A percentile compares a stretch with the other conserved stretches of the same genome.
Conservation (phyloP, 2,888 invertebrate species). For the Agrotis exclamationis region DNA sequence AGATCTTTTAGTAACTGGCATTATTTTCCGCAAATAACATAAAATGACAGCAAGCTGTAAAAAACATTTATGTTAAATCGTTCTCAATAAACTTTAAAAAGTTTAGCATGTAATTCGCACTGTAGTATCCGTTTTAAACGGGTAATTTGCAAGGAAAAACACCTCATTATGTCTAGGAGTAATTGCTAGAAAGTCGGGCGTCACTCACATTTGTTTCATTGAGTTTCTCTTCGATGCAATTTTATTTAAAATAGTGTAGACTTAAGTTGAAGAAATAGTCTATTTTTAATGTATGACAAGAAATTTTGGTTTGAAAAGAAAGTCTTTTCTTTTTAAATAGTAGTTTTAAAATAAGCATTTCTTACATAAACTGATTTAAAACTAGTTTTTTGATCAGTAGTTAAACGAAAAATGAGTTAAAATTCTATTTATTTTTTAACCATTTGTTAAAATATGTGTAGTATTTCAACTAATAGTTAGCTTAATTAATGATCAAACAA, state of each 20-base stretch:
- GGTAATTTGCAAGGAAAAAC: conserved; percentile 69
- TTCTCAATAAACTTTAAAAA: conserved; percentile 34
- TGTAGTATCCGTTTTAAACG: conserved; percentile 40
- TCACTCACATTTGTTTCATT: conserved; percentile 64
- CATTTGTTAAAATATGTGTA: too few relatives aligned
- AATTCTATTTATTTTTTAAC: too few relatives aligned
- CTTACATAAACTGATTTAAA: too few relatives aligned
- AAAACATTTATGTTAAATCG: conserved; percentile 25
- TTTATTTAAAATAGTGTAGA: conserved; percentile 32
- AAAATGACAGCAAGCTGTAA: conserved; percentile 12
- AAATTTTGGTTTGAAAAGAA: not conserved
- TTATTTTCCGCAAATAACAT: not conserved
- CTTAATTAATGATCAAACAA: too few relatives aligned
- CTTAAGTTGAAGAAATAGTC: not conserved
- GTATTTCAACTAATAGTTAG: too few relatives aligned
- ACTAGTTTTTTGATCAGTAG: too few relatives aligned
- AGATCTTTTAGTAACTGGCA: not conserved
- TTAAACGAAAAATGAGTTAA: too few relatives aligned
- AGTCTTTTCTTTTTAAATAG: too few relatives aligned
- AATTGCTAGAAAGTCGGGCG: conserved; percentile 70
- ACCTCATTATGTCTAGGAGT: conserved; percentile 63
- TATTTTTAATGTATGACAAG: not conserved
- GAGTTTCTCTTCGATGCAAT: conserved; percentile 61
- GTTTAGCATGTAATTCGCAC: conserved; percentile 28
- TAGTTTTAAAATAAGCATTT: too few relatives aligned